Conservation (phyloP, 2,888 invertebrate genomes). For the Tridacna crocea region DNA sequence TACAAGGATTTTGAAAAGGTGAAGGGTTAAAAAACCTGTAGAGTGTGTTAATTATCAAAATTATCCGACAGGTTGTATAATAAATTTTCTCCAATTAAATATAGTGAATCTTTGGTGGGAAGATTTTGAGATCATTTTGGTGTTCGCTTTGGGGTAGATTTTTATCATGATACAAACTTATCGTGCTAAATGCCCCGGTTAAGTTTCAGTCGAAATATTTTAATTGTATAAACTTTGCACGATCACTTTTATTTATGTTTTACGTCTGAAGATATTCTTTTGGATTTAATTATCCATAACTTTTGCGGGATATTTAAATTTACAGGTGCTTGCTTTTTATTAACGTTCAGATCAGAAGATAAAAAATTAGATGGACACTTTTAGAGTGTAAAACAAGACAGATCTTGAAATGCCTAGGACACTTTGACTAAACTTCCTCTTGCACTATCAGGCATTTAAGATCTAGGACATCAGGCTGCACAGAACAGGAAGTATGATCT, state of each 20-base stretch:
- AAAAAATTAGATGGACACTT: background rate
- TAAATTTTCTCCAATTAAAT: conserved; percentile 41
- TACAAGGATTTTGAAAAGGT: too few species aligned
- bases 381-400: background rate
- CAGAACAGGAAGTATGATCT: too few species aligned
- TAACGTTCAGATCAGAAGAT: background rate
- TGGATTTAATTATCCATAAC: conserved; percentile 3
- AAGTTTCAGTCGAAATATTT: too few species aligned
- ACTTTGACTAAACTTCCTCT: background rate
- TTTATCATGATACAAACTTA: too few species aligned
- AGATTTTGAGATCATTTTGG: conserved; percentile 1
- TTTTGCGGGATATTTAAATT: conserved; percentile 3
- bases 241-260: conserved; percentile 16
- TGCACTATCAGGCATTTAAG: too few species aligned
- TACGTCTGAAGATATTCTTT: conserved; percentile 4
- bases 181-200: too few species aligned
- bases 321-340: conserved; percentile 21
- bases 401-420: background rate
- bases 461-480: too few species aligned
- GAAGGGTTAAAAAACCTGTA: too few species aligned
- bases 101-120: conserved; percentile 27
- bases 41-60: conserved; percentile 47
- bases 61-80: conserved; percentile 27
- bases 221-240: conserved; percentile 19
- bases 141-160: background rate